These are phyloP conservation scores for Orestias chungarensis DNA, from an alignment of 2,797 vertebrate species.

Conservation along the genomic window DNA sequence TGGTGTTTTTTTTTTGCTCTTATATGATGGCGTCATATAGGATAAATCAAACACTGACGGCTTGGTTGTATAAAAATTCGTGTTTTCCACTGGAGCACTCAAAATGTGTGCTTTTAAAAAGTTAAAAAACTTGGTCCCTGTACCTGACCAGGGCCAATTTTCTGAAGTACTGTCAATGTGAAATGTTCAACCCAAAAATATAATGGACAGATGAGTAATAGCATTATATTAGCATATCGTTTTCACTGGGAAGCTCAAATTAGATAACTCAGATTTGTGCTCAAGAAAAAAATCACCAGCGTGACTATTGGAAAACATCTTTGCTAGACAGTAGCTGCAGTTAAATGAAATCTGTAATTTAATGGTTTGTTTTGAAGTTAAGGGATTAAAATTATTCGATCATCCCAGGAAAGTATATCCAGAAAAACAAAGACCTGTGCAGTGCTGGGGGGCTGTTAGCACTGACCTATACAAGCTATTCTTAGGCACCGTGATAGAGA, in stretches of 20 bases:
- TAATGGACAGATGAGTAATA: background rate
- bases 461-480: background rate
- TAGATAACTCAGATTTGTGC: slow-evolving; percentile 1
- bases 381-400: background rate
- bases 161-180: background rate
- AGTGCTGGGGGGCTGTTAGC: background rate
- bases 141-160: background rate
- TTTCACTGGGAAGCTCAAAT: background rate
- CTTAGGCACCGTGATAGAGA: too few relatives aligned
- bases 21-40: background rate
- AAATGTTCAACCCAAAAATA: background rate
- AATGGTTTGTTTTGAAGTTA: slow-evolving; percentile 1
- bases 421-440: slow-evolving; percentile 6
- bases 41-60: too few relatives aligned
- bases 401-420: background rate
- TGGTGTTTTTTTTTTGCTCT: background rate
- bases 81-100: background rate
- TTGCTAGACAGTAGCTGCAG: background rate
- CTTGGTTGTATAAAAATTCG: background rate
- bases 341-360: slow-evolving; percentile 17
- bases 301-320: too few relatives aligned
- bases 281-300: too few relatives aligned
- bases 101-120: background rate
- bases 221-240: background rate
- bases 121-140: background rate